phyloP scores from a whole-genome alignment of 2,113 vertebrate genomes.

The Crotalus viridis region DNA sequence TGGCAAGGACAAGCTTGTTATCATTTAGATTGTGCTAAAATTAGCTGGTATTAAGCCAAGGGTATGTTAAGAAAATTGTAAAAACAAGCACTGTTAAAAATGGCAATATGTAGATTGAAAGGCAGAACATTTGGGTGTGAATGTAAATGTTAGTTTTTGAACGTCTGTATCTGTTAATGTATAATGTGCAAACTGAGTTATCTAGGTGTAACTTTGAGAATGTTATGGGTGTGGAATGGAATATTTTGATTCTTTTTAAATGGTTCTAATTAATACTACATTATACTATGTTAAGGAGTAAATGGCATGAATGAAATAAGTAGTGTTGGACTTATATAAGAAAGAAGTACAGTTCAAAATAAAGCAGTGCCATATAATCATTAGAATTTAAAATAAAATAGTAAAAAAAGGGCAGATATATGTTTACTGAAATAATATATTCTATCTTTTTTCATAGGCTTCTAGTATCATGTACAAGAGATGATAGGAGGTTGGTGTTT shows the following conservation, averaged over 20 bases:
- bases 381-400: not conserved
- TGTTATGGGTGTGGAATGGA: not conserved
- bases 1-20: not conserved
- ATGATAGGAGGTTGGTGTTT: not conserved
- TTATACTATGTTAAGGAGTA: not conserved
- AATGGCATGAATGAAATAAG: not conserved
- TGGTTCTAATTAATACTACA: not conserved
- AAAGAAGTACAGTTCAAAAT: not conserved
- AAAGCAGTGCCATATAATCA: not conserved
- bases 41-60: not conserved
- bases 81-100: slow-evolving; percentile 26
- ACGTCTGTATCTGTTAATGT: slow-evolving; percentile 47
- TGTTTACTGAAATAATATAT: not conserved
- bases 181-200: slow-evolving; percentile 15
- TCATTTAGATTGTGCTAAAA: not conserved
- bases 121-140: not conserved
- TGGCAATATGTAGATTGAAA: slow-evolving; percentile 14
- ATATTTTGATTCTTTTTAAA: not conserved
- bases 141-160: slow-evolving; percentile 33
- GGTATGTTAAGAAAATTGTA: slow-evolving; percentile 12
- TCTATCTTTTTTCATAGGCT: not conserved
- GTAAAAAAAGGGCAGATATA: not conserved
- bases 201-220: not conserved
- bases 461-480: not conserved
- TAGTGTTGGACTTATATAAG: not conserved